Evolutionary conservation across 2,113 vertebrate genomes (phyloP).

Genomic region (Eira barbara): DNA sequence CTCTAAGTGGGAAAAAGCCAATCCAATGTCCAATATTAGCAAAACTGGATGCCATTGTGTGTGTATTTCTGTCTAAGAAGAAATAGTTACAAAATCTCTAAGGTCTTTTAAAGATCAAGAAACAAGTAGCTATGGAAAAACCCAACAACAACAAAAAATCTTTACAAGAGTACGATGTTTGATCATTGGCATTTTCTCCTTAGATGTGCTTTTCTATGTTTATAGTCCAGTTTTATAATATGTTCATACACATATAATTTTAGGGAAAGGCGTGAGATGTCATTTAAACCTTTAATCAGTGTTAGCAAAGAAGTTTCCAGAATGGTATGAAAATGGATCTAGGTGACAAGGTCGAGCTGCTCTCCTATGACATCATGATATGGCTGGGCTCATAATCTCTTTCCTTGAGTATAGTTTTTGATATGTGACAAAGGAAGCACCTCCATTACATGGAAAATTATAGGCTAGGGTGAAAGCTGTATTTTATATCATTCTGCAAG

Average conservation of each 20-base stretch:
- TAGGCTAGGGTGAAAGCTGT: conserved; percentile 66
- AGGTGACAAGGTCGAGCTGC: conserved; percentile 54
- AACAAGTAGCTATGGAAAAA: conserved; percentile 49
- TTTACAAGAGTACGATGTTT: background rate
- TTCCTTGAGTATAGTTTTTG: conserved; percentile 45
- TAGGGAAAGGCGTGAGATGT: conserved; percentile 31
- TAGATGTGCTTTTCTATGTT: background rate
- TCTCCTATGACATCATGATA: conserved; percentile 60
- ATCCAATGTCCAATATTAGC: background rate
- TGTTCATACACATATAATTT: conserved; percentile 54
- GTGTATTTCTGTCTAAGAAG: conserved; percentile 32
- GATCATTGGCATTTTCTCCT: conserved; percentile 3
- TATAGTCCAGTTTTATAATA: conserved; percentile 14
- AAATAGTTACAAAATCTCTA: conserved; percentile 16
- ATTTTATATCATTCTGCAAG: conserved; percentile 63
- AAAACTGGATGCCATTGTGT: conserved; percentile 47
- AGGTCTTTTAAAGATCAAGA: conserved; percentile 53
- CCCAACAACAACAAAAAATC: background rate
- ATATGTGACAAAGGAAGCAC: conserved; percentile 65
- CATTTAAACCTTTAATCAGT: conserved; percentile 69
- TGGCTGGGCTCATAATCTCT: background rate
- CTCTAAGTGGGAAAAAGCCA: background rate
- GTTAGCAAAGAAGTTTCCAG: conserved; percentile 56
- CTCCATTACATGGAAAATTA: conserved; percentile 74
- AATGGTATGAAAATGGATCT: conserved; percentile 55